Conservation (phyloP, 2,113 vertebrate species). For the Meles meles region DNA sequence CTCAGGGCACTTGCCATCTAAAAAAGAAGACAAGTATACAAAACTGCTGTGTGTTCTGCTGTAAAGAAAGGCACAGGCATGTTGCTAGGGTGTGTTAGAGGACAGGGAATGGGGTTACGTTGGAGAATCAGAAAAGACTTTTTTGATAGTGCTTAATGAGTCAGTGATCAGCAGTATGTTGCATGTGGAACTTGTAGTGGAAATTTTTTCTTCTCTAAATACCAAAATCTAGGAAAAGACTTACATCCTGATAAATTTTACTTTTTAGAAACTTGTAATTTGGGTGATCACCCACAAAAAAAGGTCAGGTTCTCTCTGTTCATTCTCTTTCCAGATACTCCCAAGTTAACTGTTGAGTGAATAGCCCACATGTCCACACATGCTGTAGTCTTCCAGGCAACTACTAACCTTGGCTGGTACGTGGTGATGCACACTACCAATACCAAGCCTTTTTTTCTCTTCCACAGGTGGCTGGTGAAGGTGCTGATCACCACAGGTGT, state of each 20-base stretch:
- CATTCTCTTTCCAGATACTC: conserved; percentile 57
- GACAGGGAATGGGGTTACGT: neutral
- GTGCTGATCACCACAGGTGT: conserved; percentile 90
- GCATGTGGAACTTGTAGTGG: neutral
- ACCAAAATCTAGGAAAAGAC: neutral
- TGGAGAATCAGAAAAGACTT: neutral
- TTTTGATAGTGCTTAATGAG: neutral
- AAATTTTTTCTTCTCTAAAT: neutral
- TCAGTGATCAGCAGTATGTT: neutral
- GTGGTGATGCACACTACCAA: conserved; percentile 87
- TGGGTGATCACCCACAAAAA: neutral
- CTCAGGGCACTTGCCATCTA: neutral
- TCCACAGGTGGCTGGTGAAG: conserved; percentile 90
- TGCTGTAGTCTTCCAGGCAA: conserved; percentile 71
- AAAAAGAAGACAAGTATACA: neutral
- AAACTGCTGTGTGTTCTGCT: neutral
- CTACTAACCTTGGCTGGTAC: conserved; percentile 88
- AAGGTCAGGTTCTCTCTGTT: conserved; percentile 21
- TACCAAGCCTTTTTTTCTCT: conserved; percentile 92
- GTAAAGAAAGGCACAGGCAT: neutral
- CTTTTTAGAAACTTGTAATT: neutral
- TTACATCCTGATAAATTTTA: conserved; percentile 7
- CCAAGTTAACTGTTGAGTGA: conserved; percentile 48
- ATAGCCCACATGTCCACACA: neutral
- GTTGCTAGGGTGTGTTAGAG: neutral